Base-by-base conservation (phyloP, 2,888 invertebrate genomes). In the Auanema sp. region DNA sequence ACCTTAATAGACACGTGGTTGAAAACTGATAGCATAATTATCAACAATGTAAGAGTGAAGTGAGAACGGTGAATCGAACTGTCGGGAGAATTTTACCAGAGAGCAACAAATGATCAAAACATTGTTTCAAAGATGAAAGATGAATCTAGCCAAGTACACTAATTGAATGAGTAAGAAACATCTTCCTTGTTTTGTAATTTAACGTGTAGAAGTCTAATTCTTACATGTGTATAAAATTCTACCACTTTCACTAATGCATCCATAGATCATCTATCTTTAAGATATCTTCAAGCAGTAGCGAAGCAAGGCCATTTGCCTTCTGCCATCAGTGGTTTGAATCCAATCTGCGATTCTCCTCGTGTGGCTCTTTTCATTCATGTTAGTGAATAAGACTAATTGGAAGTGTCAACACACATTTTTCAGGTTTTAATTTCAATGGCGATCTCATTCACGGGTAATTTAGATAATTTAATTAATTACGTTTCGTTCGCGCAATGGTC, bases 401-500 rank as follows among this genome's bases (percentile, higher is more conserved):
- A 52, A 52, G 23, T 5, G 47, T 47, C 47, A 47, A 14, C 25
- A 21, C n/a, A 33, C 40, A 58, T 41, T 40, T 59, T 72, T 12
- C 56, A 76, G 76, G 68, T 75, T 18, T 60, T 75, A 21, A 71
- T 73, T 51, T 63, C 71, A 1, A 76, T 81, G 56, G 66, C 65
- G 12, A 70, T 81, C 40, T 76, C 79, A 1, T 79, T 80, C 54
- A 59, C 72, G 42, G 80, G 79, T 11, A 71, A 78, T 58, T 68
- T 78, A 42, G 65, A 76, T 57, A 69, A 78, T 33, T 58, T 81
- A 50, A 78, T 81, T 60, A 76, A 76, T 64, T 81, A 79, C 64
- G 76, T 79, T 8, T 76, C 77, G 8, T 80, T 81, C 53, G 75
- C 78, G 2, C 77, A 78, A 57, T 82, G 82, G 82, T 72, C 76